These are phyloP conservation scores for Sicus ferrugineus DNA, from an alignment of 2,888 invertebrate genomes.

Conservation along the genomic window DNA sequence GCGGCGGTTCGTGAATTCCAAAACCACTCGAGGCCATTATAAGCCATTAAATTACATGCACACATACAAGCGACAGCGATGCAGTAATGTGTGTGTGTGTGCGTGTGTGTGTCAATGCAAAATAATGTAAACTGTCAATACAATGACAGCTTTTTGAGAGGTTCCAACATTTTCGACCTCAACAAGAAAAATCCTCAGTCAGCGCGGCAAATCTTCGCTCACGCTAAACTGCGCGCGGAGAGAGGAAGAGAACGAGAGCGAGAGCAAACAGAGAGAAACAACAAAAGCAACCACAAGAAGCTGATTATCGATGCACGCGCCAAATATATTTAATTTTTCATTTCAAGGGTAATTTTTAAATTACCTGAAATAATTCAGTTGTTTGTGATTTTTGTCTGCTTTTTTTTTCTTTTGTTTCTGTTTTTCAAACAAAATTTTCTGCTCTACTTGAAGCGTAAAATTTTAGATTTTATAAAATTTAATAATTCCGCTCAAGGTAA, in stretches of 20 bases:
- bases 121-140: conserved; percentile 61
- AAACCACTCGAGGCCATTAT: conserved; percentile 50
- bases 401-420: not conserved
- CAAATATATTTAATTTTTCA: no score
- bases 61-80: conserved; percentile 38
- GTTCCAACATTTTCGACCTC: conserved; percentile 47
- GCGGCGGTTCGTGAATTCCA: conserved; percentile 2
- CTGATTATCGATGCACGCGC: no score
- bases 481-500: not conserved
- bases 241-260: no score
- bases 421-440: no score
- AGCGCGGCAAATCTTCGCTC: not conserved
- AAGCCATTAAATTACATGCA: conserved; percentile 59
- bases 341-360: no score
- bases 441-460: not conserved
- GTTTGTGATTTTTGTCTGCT: no score
- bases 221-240: not conserved
- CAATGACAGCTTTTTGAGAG: conserved; percentile 51
- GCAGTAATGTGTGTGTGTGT: not conserved
- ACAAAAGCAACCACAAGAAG: not conserved
- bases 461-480: not conserved
- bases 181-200: conserved; percentile 26
- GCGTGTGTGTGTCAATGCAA: conserved; percentile 24
- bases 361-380: no score
- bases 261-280: not conserved